These are phyloP conservation scores for Drosophila pseudotakahashii DNA, from an alignment of 2,888 invertebrate species.

Conservation along the genomic window DNA sequence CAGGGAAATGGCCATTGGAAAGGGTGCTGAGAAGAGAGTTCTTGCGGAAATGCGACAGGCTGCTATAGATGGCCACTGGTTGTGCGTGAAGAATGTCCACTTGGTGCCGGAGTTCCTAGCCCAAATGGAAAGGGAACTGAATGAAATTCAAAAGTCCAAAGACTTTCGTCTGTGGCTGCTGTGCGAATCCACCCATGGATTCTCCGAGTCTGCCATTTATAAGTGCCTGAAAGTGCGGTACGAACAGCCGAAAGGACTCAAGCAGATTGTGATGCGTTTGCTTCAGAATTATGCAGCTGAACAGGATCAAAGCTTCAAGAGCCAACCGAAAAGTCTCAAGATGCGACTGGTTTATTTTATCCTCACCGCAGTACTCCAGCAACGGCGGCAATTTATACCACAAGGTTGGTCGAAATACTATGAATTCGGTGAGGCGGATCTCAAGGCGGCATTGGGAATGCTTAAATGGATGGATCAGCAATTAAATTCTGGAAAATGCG, in stretches of 20 bases:
- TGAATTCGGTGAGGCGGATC: constrained; percentile 93
- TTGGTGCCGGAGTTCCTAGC: constrained; percentile 90
- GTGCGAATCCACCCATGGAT: constrained; percentile 91
- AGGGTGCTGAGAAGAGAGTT: constrained; percentile 89
- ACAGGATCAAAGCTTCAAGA: constrained; percentile 50
- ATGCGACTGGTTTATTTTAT: constrained; percentile 92
- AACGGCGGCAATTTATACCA: constrained; percentile 95
- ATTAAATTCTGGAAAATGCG: constrained; percentile 76
- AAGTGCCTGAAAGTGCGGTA: constrained; percentile 92
- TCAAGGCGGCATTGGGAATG: constrained; percentile 89
- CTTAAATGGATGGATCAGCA: constrained; percentile 81
- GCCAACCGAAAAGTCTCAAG: constrained; percentile 85
- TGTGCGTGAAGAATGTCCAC: constrained; percentile 93
- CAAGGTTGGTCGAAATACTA: constrained; percentile 96
- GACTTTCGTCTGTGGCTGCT: constrained; percentile 93
- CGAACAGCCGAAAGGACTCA: constrained; percentile 94
- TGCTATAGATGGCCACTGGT: constrained; percentile 88
- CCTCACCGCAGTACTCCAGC: constrained; percentile 95
- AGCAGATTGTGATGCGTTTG: constrained; percentile 91
- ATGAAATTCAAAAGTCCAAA: constrained; percentile 83
- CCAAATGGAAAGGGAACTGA: constrained; percentile 88
- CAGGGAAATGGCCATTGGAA: constrained; percentile 91
- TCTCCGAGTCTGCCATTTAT: constrained; percentile 90
- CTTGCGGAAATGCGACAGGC: constrained; percentile 86
- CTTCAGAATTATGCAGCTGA: constrained; percentile 88